phyloP scores from a whole-genome alignment of 2,797 vertebrate species.

The Eulemur albifrons region DNA sequence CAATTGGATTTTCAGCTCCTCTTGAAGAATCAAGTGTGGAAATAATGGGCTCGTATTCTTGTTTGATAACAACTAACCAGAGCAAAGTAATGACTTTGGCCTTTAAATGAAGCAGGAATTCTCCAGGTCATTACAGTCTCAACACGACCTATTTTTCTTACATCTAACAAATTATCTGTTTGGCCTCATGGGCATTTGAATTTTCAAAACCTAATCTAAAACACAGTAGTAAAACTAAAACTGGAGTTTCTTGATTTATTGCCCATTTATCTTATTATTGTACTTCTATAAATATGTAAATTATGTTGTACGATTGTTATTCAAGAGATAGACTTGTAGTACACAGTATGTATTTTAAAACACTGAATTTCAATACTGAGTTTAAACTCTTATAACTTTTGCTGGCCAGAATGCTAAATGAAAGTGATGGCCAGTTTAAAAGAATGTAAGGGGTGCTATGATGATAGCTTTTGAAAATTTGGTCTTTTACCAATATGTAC shows the following conservation, averaged over 20 bases:
- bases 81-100: not conserved
- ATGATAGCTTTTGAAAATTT: slow-evolving; percentile 43
- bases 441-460: not conserved
- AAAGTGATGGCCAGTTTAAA: not conserved
- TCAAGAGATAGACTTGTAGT: not conserved
- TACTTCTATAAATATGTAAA: not conserved
- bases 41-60: not conserved
- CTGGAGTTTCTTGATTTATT: slow-evolving; percentile 3
- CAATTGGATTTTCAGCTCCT: slow-evolving; percentile 31
- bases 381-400: slow-evolving; percentile 39
- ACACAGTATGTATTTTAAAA: slow-evolving; percentile 50
- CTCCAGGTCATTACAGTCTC: not conserved
- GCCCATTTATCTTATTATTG: slow-evolving; percentile 10
- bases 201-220: slow-evolving; percentile 27
- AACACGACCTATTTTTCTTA: not conserved
- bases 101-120: not conserved
- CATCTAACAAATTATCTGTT: not conserved
- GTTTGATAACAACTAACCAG: not conserved
- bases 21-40: not conserved
- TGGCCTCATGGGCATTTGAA: not conserved
- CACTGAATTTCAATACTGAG: slow-evolving; percentile 36
- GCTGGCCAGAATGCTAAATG: not conserved
- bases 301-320: slow-evolving; percentile 18
- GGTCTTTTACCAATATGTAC: not conserved
- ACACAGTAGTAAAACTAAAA: slow-evolving; percentile 38